Percentiles rank a stretch among this genome's conserved stretches.
phyloP scores from a whole-genome alignment of 2,797 vertebrate species.

The Gymnothorax reevesii region DNA sequence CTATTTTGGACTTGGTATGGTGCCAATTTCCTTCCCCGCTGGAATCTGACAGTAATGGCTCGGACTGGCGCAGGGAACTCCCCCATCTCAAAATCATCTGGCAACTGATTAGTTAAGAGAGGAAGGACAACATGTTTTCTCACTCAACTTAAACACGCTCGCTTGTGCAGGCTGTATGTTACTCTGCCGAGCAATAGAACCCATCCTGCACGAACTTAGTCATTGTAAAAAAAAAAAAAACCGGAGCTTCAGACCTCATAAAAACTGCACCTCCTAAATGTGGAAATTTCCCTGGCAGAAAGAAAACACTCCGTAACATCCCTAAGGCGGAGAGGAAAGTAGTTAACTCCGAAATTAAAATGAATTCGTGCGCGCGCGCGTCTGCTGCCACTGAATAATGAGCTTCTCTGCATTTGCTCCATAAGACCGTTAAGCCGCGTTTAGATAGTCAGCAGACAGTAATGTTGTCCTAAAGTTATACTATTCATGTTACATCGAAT shows the following conservation, averaged over 20 bases:
- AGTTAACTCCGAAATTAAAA: background rate
- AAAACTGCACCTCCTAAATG: background rate
- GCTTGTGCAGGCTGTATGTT: background rate
- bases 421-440: too few relatives aligned
- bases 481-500: background rate
- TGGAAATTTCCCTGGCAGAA: background rate
- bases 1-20: background rate
- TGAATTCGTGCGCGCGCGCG: background rate
- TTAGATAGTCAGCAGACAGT: too few relatives aligned
- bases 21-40: conserved; percentile 1
- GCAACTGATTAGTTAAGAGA: conserved; percentile 9
- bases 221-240: background rate
- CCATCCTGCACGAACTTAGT: background rate
- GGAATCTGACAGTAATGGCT: background rate
- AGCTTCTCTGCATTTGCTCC: too few relatives aligned
- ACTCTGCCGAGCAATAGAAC: background rate
- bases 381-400: too few relatives aligned
- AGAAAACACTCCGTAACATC: background rate
- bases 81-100: background rate
- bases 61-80: conserved; percentile 10
- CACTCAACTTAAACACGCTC: background rate
- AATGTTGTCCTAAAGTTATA: background rate
- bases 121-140: background rate
- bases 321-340: background rate
- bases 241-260: background rate